phyloP scores from a whole-genome alignment of 2,888 invertebrate species.

The Acanthosoma haemorrhoidale region DNA sequence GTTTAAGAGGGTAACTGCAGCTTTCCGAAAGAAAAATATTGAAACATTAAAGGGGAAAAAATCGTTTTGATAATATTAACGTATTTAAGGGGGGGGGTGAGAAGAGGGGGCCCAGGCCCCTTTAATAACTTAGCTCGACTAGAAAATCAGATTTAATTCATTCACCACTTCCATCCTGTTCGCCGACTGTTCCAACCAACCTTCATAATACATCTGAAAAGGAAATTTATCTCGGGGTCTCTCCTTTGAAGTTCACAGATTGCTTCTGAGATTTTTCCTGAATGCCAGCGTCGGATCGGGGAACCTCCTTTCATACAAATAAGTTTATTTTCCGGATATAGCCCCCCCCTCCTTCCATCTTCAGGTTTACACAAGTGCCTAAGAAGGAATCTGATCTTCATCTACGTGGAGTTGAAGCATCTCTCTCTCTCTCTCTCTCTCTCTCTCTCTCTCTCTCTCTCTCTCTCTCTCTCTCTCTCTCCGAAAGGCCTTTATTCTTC shows the following conservation, averaged over 20 bases:
- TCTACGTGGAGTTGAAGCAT: neutral
- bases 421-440: too few relatives aligned
- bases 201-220: conserved; percentile 1
- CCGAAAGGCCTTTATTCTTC: neutral
- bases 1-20: neutral
- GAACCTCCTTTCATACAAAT: conserved; percentile 6
- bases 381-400: conserved; percentile 6
- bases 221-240: conserved; percentile 10
- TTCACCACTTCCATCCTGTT: neutral
- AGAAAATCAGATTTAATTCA: conserved; percentile 10
- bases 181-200: neutral
- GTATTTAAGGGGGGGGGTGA: neutral
- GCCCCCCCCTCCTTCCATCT: conserved; percentile 4
- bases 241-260: conserved; percentile 8
- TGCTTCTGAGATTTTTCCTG: conserved; percentile 2
- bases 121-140: conserved; percentile 1
- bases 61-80: neutral
- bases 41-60: neutral
- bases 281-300: neutral
- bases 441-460: too few relatives aligned
- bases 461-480: too few relatives aligned
- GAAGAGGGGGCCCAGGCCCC: too few relatives aligned
- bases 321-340: conserved; percentile 14
- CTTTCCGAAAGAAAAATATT: neutral
- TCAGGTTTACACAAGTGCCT: conserved; percentile 10